Base-by-base conservation (phyloP, 2,888 invertebrate genomes). In the Caenorhabditis virilis region DNA sequence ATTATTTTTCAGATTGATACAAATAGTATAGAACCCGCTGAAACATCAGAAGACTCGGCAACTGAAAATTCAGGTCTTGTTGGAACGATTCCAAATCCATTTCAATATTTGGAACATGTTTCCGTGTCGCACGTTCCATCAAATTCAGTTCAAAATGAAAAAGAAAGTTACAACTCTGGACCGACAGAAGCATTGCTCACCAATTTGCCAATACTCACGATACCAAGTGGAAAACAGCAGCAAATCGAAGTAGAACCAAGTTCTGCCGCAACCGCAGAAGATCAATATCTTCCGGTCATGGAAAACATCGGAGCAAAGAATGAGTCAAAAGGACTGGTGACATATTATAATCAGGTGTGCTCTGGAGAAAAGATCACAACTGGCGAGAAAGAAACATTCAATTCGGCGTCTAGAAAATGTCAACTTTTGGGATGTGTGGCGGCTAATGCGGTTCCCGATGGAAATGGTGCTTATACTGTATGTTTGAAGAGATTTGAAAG, bases 291-390 rank as follows among this genome's bases (percentile, higher is more conserved):
- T 23, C 47, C 58, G 42, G 58, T 47, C 50, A 48, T 58, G 9
- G 57, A 63, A 49, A 57, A 50, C 13, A 49, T 51, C 9, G 20
- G 25, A 35, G 33, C n/a, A 9, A 4, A n/a, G 2, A 51, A 46
- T 13, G 35, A 43, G 25, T 46, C 45, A 27, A 41, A 22, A 11
- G 33, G 27, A n/a, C 30, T 64, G 41, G 51, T 41, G 26, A 64
- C 64, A 1, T 64, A 64, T 52, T 64, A 64, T 38, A 64, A 64
- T 43, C 64, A 63, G 45, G 25, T 49, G 36, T 63, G 63, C 35
- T 18, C 49, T 20, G 63, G 63, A 30, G 63, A 63, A 6, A 57
- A 49, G 46, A 63, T 63, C 20, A 49, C 53, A 16, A 51, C 51
- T 1, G 58, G 64, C 9, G 58, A 58, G 42, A 64, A 64, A 45